Evolutionary conservation across 2,113 vertebrate genomes (phyloP).

Genomic region (Jacana jacana): DNA sequence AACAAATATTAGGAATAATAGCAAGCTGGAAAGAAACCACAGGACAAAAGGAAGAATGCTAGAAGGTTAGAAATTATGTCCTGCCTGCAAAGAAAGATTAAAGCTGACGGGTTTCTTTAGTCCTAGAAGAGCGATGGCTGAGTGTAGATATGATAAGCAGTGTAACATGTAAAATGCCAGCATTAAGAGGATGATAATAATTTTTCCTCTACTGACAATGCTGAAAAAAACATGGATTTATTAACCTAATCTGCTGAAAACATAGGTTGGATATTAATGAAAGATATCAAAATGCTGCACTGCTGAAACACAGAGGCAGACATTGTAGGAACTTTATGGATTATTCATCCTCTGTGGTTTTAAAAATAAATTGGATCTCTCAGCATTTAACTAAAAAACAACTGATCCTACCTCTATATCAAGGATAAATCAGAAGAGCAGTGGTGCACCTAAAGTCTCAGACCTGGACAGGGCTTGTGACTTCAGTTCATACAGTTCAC

Average conservation of each 20-base stretch:
- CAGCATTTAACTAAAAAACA: neutral
- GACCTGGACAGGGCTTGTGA: neutral
- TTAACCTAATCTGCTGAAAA: neutral
- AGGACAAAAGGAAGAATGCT: neutral
- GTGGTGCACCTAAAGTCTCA: neutral
- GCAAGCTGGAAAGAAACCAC: neutral
- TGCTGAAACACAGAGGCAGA: neutral
- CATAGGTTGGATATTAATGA: neutral
- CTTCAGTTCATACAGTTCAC: neutral
- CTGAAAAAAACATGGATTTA: neutral
- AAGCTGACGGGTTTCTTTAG: neutral
- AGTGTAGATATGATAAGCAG: neutral
- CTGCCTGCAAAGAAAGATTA: neutral
- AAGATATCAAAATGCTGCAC: neutral
- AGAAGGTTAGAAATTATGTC: neutral
- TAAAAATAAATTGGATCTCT: neutral
- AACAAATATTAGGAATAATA: neutral
- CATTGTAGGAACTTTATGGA: neutral
- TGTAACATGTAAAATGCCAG: neutral
- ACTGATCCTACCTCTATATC: neutral
- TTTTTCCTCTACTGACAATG: neutral
- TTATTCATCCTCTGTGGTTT: neutral
- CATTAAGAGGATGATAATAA: neutral
- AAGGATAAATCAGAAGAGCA: neutral
- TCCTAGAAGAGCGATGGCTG: neutral